phyloP scores from a whole-genome alignment of 2,797 vertebrate species.

The Cuculus canorus region DNA sequence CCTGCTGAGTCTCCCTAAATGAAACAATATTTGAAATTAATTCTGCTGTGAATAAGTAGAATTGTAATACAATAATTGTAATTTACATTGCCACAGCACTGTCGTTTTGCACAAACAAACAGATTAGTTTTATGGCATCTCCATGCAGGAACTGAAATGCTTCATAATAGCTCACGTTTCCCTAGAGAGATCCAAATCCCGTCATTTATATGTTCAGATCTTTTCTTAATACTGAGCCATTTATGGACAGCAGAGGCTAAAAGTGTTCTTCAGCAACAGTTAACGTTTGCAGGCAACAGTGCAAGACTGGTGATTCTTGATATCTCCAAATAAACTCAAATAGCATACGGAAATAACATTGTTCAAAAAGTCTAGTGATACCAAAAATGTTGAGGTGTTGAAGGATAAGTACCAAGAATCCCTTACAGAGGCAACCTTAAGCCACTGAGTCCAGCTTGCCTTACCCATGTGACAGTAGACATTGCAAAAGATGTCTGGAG shows the following conservation, averaged over 20 bases:
- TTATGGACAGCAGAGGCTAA: background rate
- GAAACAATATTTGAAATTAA: constrained; percentile 27
- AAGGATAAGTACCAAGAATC: background rate
- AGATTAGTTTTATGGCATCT: background rate
- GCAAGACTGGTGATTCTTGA: background rate
- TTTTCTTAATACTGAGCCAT: background rate
- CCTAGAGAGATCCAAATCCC: background rate
- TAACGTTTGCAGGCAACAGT: background rate
- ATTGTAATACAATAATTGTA: background rate
- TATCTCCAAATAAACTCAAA: background rate
- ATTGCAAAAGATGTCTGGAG: background rate
- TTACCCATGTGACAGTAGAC: background rate
- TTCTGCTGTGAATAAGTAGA: background rate
- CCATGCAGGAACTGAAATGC: background rate
- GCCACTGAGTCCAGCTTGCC: background rate
- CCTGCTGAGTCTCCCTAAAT: background rate
- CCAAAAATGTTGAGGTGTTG: background rate
- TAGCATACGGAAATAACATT: background rate
- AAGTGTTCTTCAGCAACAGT: background rate
- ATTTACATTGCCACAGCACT: background rate
- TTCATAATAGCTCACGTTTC: background rate
- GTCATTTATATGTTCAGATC: background rate
- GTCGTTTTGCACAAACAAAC: background rate
- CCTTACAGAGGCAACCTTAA: background rate
- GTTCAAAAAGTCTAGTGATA: background rate